These are phyloP conservation scores for Sorex maritimensis DNA, from an alignment of 2,797 vertebrate genomes.

Conservation along the genomic window DNA sequence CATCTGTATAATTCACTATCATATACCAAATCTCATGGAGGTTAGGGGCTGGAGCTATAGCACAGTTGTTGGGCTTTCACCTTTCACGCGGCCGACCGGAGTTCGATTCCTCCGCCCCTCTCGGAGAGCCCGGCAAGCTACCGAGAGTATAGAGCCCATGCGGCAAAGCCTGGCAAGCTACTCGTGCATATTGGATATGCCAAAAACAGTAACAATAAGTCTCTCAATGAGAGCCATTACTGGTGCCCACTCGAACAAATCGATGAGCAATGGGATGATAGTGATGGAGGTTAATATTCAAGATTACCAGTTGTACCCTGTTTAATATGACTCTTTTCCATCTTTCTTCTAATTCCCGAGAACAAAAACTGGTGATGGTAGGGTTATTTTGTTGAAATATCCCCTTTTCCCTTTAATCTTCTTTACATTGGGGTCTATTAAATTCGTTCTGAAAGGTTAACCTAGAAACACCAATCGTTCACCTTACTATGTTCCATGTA, in stretches of 20 bases:
- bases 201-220: no score
- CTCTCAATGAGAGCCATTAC: no score
- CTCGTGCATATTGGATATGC: no score
- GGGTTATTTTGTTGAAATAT: background rate
- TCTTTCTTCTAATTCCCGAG: background rate
- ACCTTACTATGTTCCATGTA: background rate
- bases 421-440: constrained; percentile 25
- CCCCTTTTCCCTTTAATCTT: background rate
- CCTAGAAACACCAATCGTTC: background rate
- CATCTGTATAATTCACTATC: background rate
- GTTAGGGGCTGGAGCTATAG: no score
- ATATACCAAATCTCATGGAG: background rate
- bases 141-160: no score
- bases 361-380: background rate
- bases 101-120: no score
- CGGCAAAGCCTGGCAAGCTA: no score
- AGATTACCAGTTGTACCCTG: background rate
- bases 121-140: no score
- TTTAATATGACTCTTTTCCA: background rate
- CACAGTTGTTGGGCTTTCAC: no score
- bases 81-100: no score
- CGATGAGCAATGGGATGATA: no score
- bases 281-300: background rate
- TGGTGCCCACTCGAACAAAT: no score
- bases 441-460: background rate